Percentiles rank a stretch among this genome's conserved stretches.
phyloP scores from a whole-genome alignment of 1,140 invertebrate genomes.

The Tribolium madens region DNA sequence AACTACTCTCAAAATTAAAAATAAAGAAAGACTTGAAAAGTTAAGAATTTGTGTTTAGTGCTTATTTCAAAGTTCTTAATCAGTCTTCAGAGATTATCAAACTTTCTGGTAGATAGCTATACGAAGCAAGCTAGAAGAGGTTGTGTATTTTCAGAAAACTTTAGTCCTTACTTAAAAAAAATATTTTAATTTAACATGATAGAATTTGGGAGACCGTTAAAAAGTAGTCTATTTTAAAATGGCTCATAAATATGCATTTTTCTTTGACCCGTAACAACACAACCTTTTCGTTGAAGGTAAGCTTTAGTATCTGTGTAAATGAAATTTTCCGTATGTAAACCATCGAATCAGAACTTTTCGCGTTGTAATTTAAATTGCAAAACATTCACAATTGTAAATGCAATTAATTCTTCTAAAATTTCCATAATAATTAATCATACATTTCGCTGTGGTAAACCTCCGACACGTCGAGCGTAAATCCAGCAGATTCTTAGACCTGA shows the following conservation, averaged over 20 bases:
- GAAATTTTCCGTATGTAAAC: conserved; percentile 39
- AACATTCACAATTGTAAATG: conserved; percentile 34
- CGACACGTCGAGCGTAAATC: background rate
- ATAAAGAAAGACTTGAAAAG: background rate
- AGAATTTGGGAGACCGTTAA: background rate
- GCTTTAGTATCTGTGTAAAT: conserved; percentile 18
- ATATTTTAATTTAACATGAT: background rate
- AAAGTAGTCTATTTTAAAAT: background rate
- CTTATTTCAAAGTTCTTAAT: too few relatives aligned
- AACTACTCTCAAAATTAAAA: background rate
- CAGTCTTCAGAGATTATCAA: background rate
- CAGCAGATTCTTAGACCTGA: conserved; percentile 21
- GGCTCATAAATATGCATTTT: conserved; percentile 9
- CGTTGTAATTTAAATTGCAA: conserved; percentile 39
- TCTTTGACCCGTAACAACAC: background rate
- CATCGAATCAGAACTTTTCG: conserved; percentile 27
- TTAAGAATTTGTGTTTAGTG: background rate
- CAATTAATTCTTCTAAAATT: conserved; percentile 44
- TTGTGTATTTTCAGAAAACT: background rate
- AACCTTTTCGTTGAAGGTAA: background rate
- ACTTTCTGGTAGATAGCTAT: background rate
- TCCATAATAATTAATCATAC: conserved; percentile 43
- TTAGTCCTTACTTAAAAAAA: too few relatives aligned
- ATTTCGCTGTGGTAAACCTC: conserved; percentile 31
- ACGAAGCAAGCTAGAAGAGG: background rate